phyloP scores from a whole-genome alignment of 2,113 vertebrate genomes.

The Equus quagga region DNA sequence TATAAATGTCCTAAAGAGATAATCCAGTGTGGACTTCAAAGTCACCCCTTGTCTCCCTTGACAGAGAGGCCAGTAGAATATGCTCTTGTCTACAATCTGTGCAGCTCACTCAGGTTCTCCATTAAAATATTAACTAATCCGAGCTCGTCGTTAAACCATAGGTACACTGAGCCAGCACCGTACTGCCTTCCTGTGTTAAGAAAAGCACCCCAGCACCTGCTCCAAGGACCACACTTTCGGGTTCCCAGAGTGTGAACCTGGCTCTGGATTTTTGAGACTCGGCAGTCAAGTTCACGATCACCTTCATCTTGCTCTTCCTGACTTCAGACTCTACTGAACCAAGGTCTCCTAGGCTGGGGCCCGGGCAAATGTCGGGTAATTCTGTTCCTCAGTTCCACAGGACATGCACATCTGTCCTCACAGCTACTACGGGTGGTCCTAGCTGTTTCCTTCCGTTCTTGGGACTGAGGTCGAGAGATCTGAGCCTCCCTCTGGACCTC shows the following conservation, averaged over 20 bases:
- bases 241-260: too few relatives aligned
- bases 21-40: fast-evolving
- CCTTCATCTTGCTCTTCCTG: fast-evolving
- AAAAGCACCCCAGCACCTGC: background rate
- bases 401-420: background rate
- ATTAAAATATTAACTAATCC: fast-evolving
- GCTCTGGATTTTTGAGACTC: background rate
- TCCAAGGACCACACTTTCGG: background rate
- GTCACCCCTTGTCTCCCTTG: background rate
- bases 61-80: background rate
- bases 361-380: background rate
- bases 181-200: too few relatives aligned
- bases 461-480: background rate
- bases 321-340: background rate
- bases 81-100: fast-evolving
- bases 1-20: background rate
- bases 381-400: background rate
- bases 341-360: background rate
- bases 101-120: background rate
- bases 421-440: background rate
- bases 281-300: background rate
- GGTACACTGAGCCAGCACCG: fast-evolving
- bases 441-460: background rate
- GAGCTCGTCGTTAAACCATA: background rate
- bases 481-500: background rate